A percentile compares a stretch with the other conserved stretches of the same genome.
These are phyloP conservation scores for Temnothorax rugatulus DNA, from an alignment of 2,888 invertebrate genomes.

Conservation along the genomic window DNA sequence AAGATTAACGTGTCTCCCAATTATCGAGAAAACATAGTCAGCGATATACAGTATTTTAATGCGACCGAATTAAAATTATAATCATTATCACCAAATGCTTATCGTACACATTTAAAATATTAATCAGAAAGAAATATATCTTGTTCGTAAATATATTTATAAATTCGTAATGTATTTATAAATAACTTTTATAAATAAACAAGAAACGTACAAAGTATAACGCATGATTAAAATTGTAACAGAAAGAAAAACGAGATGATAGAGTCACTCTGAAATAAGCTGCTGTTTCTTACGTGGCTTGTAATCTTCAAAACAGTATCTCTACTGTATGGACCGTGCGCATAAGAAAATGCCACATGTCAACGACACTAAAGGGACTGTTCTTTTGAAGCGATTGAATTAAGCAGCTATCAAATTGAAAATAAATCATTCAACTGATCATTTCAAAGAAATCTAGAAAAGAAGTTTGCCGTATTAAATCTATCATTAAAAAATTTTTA, in stretches of 20 bases:
- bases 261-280: neutral
- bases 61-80: neutral
- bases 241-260: neutral
- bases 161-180: neutral
- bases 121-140: neutral
- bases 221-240: neutral
- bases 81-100: neutral
- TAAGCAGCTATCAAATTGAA: constrained; percentile 63
- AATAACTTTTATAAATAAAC: neutral
- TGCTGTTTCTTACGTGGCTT: neutral
- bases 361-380: constrained; percentile 58
- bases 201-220: neutral
- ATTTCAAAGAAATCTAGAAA: constrained; percentile 27
- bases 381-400: constrained; percentile 28
- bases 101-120: neutral
- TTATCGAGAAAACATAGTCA: constrained; percentile 22
- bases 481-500: neutral
- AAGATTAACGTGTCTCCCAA: neutral
- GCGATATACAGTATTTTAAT: constrained; percentile 46
- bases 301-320: constrained; percentile 33
- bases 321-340: constrained; percentile 44
- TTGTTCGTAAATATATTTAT: constrained; percentile 1
- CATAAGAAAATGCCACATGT: constrained; percentile 48
- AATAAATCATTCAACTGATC: constrained; percentile 64
- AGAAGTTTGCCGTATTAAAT: neutral